phyloP scores from a whole-genome alignment of 30 jellyfish, hydroid and myxozoan genomes.

The Morbakka virulenta region DNA sequence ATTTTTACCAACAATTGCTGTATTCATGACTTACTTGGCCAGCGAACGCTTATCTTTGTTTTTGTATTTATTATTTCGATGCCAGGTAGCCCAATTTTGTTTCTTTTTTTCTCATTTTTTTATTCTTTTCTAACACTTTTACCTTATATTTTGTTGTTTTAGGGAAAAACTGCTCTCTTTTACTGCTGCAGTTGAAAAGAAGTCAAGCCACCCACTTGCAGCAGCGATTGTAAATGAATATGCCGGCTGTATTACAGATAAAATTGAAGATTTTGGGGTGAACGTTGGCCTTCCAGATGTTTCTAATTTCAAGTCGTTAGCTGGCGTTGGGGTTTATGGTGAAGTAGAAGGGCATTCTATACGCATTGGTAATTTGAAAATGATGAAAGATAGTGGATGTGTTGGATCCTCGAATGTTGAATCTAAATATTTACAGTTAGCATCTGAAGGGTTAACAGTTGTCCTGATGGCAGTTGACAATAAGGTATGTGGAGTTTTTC shows the following conservation, averaged over 20 bases:
- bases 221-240: slow-evolving; percentile 80
- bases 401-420: slow-evolving; percentile 27
- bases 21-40: no score
- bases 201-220: slow-evolving; percentile 96
- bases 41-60: no score
- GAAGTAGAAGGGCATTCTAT: slow-evolving; percentile 38
- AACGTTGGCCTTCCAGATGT: slow-evolving; percentile 88
- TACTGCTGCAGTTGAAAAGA: slow-evolving; percentile 84
- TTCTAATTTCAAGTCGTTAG: slow-evolving; percentile 35
- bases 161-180: slow-evolving; percentile 52
- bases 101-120: no score
- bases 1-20: no score
- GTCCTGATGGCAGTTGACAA: slow-evolving; percentile 74
- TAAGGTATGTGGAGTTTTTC: slow-evolving; percentile 19
- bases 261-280: slow-evolving; percentile 59
- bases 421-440: slow-evolving; percentile 29
- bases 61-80: no score
- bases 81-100: no score
- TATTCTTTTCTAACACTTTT: no score
- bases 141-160: neutral
- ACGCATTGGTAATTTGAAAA: slow-evolving; percentile 71
- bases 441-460: slow-evolving; percentile 63
- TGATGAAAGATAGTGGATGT: slow-evolving; percentile 30
- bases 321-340: slow-evolving; percentile 81
- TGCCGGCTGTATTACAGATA: slow-evolving; percentile 91